Evolutionary conservation across 2,888 invertebrate genomes (phyloP).

Genomic region (Polyommatus iphigenia): DNA sequence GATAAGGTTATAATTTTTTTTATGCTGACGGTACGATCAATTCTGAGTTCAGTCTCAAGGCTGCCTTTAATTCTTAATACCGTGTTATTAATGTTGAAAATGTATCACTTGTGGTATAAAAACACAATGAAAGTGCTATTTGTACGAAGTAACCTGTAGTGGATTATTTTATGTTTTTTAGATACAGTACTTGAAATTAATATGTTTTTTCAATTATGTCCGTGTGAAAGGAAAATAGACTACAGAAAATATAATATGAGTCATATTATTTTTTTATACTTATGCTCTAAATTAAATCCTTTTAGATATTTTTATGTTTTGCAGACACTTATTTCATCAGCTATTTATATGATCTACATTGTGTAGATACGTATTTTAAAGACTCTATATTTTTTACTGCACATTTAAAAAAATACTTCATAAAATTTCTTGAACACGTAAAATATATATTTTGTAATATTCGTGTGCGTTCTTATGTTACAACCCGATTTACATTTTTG

Average conservation of each 20-base stretch:
- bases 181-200: neutral
- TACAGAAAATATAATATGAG: neutral
- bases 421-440: neutral
- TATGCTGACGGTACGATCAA: neutral
- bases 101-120: neutral
- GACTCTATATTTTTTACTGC: too few relatives aligned
- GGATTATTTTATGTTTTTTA: neutral
- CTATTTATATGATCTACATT: too few relatives aligned
- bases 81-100: slow-evolving; percentile 5
- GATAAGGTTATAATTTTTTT: neutral
- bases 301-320: too few relatives aligned
- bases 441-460: neutral
- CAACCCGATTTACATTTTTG: neutral
- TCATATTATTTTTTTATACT: too few relatives aligned
- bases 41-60: slow-evolving; percentile 12
- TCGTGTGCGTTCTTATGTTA: neutral
- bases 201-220: neutral
- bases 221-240: neutral
- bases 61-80: slow-evolving; percentile 2
- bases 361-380: too few relatives aligned
- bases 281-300: too few relatives aligned
- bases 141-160: neutral
- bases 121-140: neutral
- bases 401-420: too few relatives aligned
- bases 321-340: too few relatives aligned